Percentiles rank a stretch among this genome's conserved stretches.
Conservation (phyloP, 2,888 invertebrate species). For the Ypsolopha scabrella region DNA sequence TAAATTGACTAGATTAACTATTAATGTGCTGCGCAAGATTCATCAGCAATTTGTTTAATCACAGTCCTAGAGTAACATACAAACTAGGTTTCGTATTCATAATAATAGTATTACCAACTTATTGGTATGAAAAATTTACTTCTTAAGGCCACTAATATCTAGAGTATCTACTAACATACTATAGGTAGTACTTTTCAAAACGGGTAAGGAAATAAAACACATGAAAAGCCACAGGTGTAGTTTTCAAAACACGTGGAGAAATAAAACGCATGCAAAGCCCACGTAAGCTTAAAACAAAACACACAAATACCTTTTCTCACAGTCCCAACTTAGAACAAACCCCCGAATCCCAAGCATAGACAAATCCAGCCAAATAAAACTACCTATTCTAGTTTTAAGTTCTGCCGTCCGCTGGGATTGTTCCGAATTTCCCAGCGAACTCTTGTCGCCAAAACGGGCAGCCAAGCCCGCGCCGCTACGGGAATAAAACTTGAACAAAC, state of each 20-base stretch:
- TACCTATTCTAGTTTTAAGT: slow-evolving; percentile 2
- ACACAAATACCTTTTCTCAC: background rate
- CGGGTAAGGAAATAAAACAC: too few relatives aligned
- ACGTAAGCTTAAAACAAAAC: background rate
- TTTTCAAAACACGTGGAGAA: background rate
- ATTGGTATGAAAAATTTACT: too few relatives aligned
- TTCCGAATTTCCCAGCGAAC: background rate
- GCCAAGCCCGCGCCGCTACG: background rate
- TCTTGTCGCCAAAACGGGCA: slow-evolving; percentile 3
- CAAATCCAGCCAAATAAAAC: slow-evolving; percentile 2
- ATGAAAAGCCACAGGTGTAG: background rate
- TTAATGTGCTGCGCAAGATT: too few relatives aligned
- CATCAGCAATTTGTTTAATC: too few relatives aligned
- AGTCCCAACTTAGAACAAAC: background rate
- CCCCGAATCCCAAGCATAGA: slow-evolving; percentile 1
- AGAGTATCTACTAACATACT: too few relatives aligned
- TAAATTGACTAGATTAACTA: too few relatives aligned
- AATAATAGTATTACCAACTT: too few relatives aligned
- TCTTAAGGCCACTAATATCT: too few relatives aligned
- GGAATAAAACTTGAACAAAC: slow-evolving; percentile 24
- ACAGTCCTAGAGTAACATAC: too few relatives aligned
- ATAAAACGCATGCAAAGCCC: background rate
- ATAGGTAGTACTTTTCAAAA: too few relatives aligned
- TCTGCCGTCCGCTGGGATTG: background rate
- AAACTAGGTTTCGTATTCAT: too few relatives aligned